Percentiles rank a stretch among this genome's conserved stretches.
These are phyloP conservation scores for Azorinus chamasolen DNA, from an alignment of 2,888 invertebrate genomes.

Conservation along the genomic window DNA sequence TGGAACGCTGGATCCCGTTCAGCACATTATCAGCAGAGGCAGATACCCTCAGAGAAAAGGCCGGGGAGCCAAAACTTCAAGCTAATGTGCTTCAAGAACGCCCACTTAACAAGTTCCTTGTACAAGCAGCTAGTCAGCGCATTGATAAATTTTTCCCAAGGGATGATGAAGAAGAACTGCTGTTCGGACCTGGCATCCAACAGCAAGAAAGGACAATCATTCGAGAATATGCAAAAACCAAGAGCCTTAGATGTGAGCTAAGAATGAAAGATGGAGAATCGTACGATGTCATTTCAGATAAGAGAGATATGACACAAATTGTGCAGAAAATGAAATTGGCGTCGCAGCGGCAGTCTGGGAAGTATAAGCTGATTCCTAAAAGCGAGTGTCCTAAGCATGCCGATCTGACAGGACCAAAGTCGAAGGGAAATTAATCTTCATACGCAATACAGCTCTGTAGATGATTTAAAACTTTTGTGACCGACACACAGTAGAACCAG, in stretches of 20 bases:
- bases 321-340: slow-evolving; percentile 36
- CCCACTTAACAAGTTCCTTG: slow-evolving; percentile 55
- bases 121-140: slow-evolving; percentile 55
- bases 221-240: slow-evolving; percentile 42
- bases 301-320: slow-evolving; percentile 57
- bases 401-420: too few species aligned
- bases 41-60: slow-evolving; percentile 30
- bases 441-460: too few species aligned
- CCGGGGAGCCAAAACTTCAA: slow-evolving; percentile 21
- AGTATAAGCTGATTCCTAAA: slow-evolving; percentile 34
- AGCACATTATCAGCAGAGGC: slow-evolving; percentile 58
- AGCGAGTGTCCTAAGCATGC: slow-evolving; percentile 26
- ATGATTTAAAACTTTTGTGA: too few species aligned
- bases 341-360: slow-evolving; percentile 23
- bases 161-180: slow-evolving; percentile 65
- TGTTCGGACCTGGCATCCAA: slow-evolving; percentile 69
- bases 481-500: too few species aligned
- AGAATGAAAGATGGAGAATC: slow-evolving; percentile 55
- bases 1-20: slow-evolving; percentile 63
- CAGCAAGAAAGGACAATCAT: slow-evolving; percentile 56
- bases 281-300: slow-evolving; percentile 52
- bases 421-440: too few species aligned
- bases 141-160: slow-evolving; percentile 57
- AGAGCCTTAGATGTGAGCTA: slow-evolving; percentile 47
- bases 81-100: slow-evolving; percentile 28